Evolutionary conservation across 2,888 invertebrate genomes (phyloP).

Genomic region (Noctua janthe): DNA sequence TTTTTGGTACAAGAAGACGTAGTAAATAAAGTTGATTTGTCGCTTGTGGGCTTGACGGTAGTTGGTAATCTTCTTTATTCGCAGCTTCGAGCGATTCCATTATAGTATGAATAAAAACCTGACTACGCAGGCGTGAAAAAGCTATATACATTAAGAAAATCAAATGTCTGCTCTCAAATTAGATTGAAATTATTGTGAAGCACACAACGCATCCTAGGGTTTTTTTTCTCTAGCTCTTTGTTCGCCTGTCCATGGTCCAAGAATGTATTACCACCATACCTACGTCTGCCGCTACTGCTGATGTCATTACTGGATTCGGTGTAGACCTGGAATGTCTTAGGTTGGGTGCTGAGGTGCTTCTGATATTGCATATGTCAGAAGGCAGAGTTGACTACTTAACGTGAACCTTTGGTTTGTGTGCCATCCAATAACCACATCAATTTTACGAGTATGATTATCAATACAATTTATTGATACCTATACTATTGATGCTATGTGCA

Average conservation of each 20-base stretch:
- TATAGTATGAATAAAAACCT: neutral
- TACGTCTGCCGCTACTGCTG: neutral
- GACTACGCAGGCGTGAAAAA: neutral
- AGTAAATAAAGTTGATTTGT: slow-evolving; percentile 1
- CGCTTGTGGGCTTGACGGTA: neutral
- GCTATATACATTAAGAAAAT: neutral
- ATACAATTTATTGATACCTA: neutral
- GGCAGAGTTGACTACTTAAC: neutral
- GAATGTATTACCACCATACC: neutral
- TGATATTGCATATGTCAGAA: neutral
- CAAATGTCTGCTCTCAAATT: neutral
- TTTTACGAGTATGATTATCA: neutral
- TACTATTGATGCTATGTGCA: slow-evolving; percentile 3
- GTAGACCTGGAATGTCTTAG: neutral
- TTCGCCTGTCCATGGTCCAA: neutral
- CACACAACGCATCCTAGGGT: neutral
- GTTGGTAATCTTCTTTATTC: neutral
- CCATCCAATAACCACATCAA: neutral
- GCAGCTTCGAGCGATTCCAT: neutral
- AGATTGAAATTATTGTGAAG: neutral
- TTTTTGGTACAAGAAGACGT: neutral
- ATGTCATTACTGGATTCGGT: neutral
- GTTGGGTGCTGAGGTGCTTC: neutral
- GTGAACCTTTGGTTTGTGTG: neutral
- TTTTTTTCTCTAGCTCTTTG: neutral